Base-by-base conservation (phyloP, 2,888 invertebrate genomes). In the Luperina nickerlii region DNA sequence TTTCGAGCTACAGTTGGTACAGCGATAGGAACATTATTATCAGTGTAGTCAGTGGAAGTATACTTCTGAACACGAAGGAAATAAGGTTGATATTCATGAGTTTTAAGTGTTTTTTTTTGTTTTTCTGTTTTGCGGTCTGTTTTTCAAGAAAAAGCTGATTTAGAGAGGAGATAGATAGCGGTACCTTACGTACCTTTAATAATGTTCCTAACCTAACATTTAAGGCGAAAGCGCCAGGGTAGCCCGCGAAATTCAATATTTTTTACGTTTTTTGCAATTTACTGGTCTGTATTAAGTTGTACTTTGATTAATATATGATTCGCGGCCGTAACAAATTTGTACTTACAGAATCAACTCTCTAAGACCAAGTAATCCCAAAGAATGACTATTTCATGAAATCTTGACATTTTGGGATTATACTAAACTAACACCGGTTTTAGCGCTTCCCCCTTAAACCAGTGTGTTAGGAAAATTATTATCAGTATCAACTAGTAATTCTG, bases 21-120 rank as follows among this genome's bases (percentile, higher is more conserved):
- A 24, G 45, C 66, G 78, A 78, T 78, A 79, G 38, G 57, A 54
- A 62, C 27, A n/a, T 45, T 83, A 27, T 78, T 83, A 83, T 69
- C 72, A 65, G 0, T 5, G 0, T 6, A 38, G 32, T 24, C 0
- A 15, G 20, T 63, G 48, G 20, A 78, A 72, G 62, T 72, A 57
- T 38, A 54, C 24, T 62, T 38, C n/a, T 32, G 60, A 45, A 68
- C 18, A n/a, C 20, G 9, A 24, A 38, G 27, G 54, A 76, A 65
- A 38, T 81, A 62, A 7, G 11, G 48, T 75, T 1, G 6, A 27
- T 38, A 42, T 51, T 27, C 20, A 48, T 20, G 4, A 32, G 18
- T 75, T 18, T 13, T 4, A 48, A 2, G 62, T 54, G 54, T 2
- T 62, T 18, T 62, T 15, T n/a, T 11, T n/a, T 45, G 4, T 67